A percentile compares a stretch with the other conserved stretches of the same genome.
Conservation (phyloP, 2,113 vertebrate genomes). For the Oncorhynchus nerka region DNA sequence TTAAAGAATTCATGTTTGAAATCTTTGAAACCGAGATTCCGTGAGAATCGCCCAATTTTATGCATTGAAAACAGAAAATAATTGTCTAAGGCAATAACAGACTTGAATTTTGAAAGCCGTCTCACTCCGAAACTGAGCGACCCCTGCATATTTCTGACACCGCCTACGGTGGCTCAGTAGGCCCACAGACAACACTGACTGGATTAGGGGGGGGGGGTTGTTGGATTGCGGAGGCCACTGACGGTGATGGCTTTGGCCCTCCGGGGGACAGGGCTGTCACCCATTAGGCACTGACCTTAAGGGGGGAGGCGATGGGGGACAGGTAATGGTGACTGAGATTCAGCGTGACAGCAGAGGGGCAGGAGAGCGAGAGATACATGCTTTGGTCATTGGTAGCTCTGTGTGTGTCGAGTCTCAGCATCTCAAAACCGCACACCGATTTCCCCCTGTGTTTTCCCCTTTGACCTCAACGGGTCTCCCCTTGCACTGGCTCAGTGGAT, state of each 20-base stretch:
- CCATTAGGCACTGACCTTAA: conserved; percentile 4
- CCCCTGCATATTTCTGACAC: conserved; percentile 23
- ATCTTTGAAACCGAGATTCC: too few species aligned
- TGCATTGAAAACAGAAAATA: conserved; percentile 30
- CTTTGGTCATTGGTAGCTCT: neutral
- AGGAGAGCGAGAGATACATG: neutral
- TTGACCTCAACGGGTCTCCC: too few species aligned
- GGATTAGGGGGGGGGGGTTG: conserved; percentile 32
- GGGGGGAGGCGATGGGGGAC: neutral
- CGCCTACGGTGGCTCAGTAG: neutral
- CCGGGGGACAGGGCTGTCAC: conserved; percentile 27
- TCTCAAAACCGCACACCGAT: too few species aligned
- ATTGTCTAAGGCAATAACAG: conserved; percentile 16
- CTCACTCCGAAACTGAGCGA: neutral
- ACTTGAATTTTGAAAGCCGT: conserved; percentile 19
- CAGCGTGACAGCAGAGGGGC: neutral
- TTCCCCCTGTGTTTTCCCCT: too few species aligned
- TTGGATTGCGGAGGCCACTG: conserved; percentile 14
- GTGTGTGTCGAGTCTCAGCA: neutral
- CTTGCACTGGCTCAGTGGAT: too few species aligned
- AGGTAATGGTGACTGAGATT: neutral
- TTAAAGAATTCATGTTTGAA: too few species aligned
- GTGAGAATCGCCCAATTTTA: conserved; percentile 16
- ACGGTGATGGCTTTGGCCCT: conserved; percentile 13
- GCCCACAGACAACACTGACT: conserved; percentile 30